Conservation (phyloP, 2,113 vertebrate species). For the Muscicapa adusta region DNA sequence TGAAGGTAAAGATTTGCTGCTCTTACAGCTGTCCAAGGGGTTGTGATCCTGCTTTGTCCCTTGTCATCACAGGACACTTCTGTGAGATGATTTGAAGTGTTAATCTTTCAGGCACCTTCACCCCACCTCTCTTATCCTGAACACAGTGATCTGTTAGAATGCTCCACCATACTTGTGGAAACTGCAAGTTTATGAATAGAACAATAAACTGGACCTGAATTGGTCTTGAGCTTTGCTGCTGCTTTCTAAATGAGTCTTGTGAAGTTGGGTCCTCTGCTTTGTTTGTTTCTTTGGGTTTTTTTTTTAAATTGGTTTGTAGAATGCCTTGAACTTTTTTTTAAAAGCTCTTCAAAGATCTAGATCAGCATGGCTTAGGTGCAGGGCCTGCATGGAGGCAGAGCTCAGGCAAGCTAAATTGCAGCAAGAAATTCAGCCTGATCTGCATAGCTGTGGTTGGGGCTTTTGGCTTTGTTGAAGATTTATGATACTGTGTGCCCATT, state of each 20-base stretch:
- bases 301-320: background rate
- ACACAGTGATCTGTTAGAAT: background rate
- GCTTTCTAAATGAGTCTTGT: background rate
- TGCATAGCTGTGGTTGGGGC: fast-evolving
- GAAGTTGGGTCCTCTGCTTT: background rate
- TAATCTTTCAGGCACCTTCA: background rate
- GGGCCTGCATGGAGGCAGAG: background rate
- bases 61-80: background rate
- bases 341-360: background rate
- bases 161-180: background rate
- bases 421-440: background rate
- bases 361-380: background rate
- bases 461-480: background rate
- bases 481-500: background rate
- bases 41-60: background rate
- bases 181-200: background rate
- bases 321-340: background rate
- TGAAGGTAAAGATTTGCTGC: background rate
- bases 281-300: background rate
- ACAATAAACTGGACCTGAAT: background rate
- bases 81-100: background rate
- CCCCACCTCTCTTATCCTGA: background rate
- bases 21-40: background rate
- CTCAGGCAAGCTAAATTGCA: background rate
- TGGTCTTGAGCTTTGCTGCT: background rate